Conservation (phyloP, 2,888 invertebrate genomes). For the Sericinus montela region DNA sequence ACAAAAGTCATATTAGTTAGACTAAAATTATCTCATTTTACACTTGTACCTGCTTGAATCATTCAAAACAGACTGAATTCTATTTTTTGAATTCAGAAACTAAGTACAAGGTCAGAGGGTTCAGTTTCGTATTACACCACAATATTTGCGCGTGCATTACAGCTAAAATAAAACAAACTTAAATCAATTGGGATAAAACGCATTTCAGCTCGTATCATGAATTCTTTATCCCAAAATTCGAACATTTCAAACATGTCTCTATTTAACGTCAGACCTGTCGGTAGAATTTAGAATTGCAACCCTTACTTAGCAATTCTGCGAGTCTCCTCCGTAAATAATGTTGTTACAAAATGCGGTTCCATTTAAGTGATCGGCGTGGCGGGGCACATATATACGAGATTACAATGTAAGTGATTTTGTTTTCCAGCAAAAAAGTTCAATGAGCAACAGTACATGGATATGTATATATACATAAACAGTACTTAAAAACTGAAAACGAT, state of each 20-base stretch:
- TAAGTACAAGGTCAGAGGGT: background rate
- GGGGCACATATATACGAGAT: background rate
- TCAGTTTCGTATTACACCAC: background rate
- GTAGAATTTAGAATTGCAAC: slow-evolving; percentile 44
- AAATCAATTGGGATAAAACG: slow-evolving; percentile 38
- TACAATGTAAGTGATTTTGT: background rate
- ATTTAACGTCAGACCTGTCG: slow-evolving; percentile 43
- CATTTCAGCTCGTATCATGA: slow-evolving; percentile 32
- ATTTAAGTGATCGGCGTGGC: slow-evolving; percentile 15
- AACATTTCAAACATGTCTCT: slow-evolving; percentile 45
- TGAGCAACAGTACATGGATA: too few species aligned
- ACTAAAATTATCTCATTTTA: background rate
- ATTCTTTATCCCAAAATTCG: slow-evolving; percentile 36
- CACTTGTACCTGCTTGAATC: background rate
- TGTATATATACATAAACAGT: too few species aligned
- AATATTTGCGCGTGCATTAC: background rate
- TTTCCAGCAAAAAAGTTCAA: too few species aligned
- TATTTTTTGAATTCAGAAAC: background rate
- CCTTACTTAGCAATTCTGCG: slow-evolving; percentile 35
- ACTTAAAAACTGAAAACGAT: too few species aligned
- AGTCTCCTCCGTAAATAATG: slow-evolving; percentile 19
- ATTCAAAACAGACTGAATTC: background rate
- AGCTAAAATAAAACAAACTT: slow-evolving; percentile 33
- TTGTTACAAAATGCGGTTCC: slow-evolving; percentile 21
- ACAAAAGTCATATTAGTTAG: slow-evolving; percentile 12